Conservation (phyloP, 2,113 vertebrate genomes). For the Odocoileus virginianus region DNA sequence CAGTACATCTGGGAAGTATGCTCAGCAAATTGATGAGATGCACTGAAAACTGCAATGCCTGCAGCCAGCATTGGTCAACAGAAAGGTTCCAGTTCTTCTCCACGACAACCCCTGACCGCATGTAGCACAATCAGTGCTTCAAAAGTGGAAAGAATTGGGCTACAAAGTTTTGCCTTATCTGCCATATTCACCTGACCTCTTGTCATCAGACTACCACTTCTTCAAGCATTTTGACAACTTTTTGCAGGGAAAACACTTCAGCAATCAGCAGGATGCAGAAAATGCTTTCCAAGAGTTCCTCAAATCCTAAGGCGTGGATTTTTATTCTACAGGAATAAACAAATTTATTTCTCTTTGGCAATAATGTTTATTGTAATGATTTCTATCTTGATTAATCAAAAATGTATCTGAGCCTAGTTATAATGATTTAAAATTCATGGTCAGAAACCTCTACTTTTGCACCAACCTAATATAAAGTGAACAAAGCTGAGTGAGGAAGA, state of each 20-base stretch:
- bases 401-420: background rate
- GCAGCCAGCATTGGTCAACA: background rate
- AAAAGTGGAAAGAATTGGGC: background rate
- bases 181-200: background rate
- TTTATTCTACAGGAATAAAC: background rate
- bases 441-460: background rate
- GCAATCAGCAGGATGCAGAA: background rate
- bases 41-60: background rate
- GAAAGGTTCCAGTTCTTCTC: background rate
- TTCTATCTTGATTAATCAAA: background rate
- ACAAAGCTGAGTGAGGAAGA: too few species aligned
- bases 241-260: background rate
- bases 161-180: background rate
- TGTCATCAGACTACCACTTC: background rate
- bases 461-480: background rate
- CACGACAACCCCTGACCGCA: background rate
- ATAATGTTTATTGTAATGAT: background rate
- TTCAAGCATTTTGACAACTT: background rate
- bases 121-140: background rate
- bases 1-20: background rate
- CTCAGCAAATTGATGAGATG: background rate
- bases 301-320: background rate
- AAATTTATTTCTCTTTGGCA: background rate
- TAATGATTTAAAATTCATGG: background rate
- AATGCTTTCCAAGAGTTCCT: background rate